A percentile compares a stretch with the other conserved stretches of the same genome.
phyloP scores from a whole-genome alignment of 1,140 invertebrate species.

The Leptinotarsa texana region DNA sequence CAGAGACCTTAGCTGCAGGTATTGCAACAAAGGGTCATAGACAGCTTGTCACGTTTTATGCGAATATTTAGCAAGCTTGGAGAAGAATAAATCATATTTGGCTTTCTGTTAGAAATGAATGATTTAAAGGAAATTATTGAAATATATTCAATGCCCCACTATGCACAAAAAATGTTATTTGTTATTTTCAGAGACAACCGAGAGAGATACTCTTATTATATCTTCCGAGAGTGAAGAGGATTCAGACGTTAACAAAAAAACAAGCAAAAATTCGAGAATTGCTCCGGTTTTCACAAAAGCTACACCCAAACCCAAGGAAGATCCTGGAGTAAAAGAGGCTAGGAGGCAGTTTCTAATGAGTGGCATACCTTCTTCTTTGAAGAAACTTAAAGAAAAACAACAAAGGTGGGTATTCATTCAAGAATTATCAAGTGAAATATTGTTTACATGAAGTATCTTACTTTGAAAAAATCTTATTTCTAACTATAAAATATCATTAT shows the following conservation, averaged over 20 bases:
- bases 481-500: too few relatives aligned
- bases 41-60: too few relatives aligned
- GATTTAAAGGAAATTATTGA: neutral
- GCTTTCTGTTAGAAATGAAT: neutral
- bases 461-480: too few relatives aligned
- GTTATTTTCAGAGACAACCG: neutral
- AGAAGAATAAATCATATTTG: neutral
- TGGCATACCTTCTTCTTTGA: constrained; percentile 62
- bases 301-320: constrained; percentile 59
- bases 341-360: constrained; percentile 65
- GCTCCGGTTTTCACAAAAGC: constrained; percentile 64
- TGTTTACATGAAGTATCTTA: too few relatives aligned
- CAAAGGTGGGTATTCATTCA: constrained; percentile 43
- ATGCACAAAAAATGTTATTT: neutral
- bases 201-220: neutral
- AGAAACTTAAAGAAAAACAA: constrained; percentile 57
- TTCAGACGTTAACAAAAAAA: constrained; percentile 8
- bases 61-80: too few relatives aligned
- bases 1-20: too few relatives aligned
- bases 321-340: constrained; percentile 59
- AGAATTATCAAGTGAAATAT: too few relatives aligned
- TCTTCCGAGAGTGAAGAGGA: constrained; percentile 34
- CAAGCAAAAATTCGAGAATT: constrained; percentile 53
- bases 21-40: too few relatives aligned
- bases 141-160: neutral